Conservation (phyloP, 1,140 invertebrate species). For the Thaumatotibia leucotreta region DNA sequence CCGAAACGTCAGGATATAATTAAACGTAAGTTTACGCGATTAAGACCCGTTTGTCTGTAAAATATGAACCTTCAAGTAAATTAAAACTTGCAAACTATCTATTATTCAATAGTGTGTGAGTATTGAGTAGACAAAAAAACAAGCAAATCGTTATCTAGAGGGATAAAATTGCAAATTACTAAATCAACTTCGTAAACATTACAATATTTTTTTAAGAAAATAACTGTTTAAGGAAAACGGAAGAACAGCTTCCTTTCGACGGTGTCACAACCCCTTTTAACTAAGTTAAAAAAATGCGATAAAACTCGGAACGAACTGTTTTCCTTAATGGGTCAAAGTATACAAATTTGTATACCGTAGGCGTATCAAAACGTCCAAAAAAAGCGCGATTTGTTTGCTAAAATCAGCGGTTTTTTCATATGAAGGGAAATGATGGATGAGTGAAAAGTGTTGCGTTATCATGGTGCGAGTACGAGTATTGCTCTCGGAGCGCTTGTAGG, state of each 20-base stretch:
- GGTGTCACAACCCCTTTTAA: neutral
- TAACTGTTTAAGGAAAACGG: neutral
- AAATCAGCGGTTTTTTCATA: constrained; percentile 1
- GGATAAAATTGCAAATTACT: too few relatives aligned
- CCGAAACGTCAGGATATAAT: too few relatives aligned
- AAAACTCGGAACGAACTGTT: neutral
- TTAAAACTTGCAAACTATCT: too few relatives aligned
- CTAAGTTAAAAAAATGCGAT: neutral
- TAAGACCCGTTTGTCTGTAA: too few relatives aligned
- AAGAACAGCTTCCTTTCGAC: neutral
- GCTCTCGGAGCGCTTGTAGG: neutral
- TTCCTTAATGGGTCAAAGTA: neutral
- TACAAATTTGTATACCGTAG: neutral
- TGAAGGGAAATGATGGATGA: constrained; percentile 1
- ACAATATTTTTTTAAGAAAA: neutral
- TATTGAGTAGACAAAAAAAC: neutral
- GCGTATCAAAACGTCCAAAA: neutral
- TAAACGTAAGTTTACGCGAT: too few relatives aligned
- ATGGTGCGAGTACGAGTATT: too few relatives aligned
- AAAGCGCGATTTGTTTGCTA: neutral
- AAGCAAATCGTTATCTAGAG: too few relatives aligned
- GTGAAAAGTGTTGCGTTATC: constrained; percentile 4
- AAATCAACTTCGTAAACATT: neutral
- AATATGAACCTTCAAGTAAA: too few relatives aligned
- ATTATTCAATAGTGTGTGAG: too few relatives aligned